Evolutionary conservation across 2,888 invertebrate species (phyloP), one percentile per base, ranked within the genome.

Genomic region (Yponomeuta evonymella): DNA sequence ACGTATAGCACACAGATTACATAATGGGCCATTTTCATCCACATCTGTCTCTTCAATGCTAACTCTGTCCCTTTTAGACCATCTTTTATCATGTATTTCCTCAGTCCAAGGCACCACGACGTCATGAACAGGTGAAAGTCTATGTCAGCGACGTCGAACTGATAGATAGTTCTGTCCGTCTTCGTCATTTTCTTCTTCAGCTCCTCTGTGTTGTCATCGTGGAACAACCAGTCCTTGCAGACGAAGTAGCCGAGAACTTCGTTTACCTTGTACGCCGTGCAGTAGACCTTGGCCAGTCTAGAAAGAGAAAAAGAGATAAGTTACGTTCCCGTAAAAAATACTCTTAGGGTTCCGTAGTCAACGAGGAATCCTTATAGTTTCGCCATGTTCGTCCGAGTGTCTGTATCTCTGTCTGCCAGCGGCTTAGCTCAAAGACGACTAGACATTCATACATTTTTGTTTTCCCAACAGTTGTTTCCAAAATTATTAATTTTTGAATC

Each of bases 51-150:
- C 30, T 51, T 74, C 0, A 72, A 69, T 0, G 71, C 74, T 10
- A 71, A 67, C 1, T 72, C 69, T 2, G 73, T 74, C 12, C 73
- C 72, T 30, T 70, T 66, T 0, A 74, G 30, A 0, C 70, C 73
- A 29, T 74, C 74, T 48, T 74, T 74, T 2, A 74, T 30, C n/a
- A 74, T 74, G 43, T 72, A 74, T 9, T 70, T 71, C 30, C 74
- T 48, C 0, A 74, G 69, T 0, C 74, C 74, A 0, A 74, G 66
- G 10, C 70, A 73, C 74, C 74, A 74, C 2, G 70, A 2, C 0
- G 70, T 30, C 4, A 73, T 51, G 36, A 70, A 69, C 5, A 72
- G 71, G 5, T 29, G 15, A 71, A 73, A 73, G 2, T 48, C 65
- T n/a, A 73, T 12, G 1, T 73, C 69, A 1, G 69, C 63, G 0